Evolutionary conservation across 2,797 vertebrate species (phyloP), one percentile per base, ranked within the genome.

Genomic region (Neoniphon sammara): DNA sequence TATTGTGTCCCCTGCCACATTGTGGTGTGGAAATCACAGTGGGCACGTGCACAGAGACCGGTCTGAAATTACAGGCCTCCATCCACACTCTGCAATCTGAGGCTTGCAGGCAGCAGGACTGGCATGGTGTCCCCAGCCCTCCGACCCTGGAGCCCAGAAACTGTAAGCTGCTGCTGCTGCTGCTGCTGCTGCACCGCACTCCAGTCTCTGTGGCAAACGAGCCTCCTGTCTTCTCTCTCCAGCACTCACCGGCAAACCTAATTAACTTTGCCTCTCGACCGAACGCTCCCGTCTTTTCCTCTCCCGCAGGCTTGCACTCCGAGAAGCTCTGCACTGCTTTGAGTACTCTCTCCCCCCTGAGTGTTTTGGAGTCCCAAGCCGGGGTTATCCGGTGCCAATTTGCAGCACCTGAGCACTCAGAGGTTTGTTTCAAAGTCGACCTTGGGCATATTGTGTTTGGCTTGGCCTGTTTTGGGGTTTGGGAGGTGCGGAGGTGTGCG

Each of bases 21-120:
- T 81, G 88, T 66, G 78, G 80, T 83, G 85, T 89, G 87, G 78
- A 86, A 89, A 87, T 89, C 82, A 88, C 82, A 85, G 80, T 25
- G 82, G 83, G 81, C 83, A 84, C 14, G 54, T 70, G 80, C 85
- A 83, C 80, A 87, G 70, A 87, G 73, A 25, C 49, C 58, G 34
- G 78, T 86, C 70, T 84, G 31, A 91, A 90, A 91, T 82, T n/a
- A 88, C 81, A 91, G 83, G 83, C 85, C 84, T 88, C 42, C 50
- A 10, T 89, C 72, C 80, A 70, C 42, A 1, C 80, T 74, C 44
- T 75, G 75, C 87, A 91, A 91, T 92, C 91, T 85, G 75, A 81
- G 80, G 70, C 85, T 85, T 55, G 70, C 92, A 92, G 91, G 88
- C 88, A 73, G 85, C 79, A 73, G 71, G 82, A 85, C 85, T 91